Base-by-base conservation (phyloP, 2,888 invertebrate genomes). In the Acrocera orbiculus region DNA sequence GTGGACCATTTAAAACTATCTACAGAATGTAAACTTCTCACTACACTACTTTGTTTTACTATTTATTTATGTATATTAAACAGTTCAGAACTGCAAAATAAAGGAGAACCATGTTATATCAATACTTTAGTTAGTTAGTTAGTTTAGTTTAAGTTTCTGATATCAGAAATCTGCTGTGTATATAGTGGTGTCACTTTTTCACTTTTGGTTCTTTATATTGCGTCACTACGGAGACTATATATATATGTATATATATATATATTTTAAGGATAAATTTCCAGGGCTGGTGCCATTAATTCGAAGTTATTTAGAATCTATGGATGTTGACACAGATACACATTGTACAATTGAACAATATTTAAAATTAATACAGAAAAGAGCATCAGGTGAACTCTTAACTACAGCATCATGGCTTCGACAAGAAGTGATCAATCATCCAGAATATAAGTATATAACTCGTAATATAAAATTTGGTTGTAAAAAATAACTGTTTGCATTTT, bases 301-400 rank as follows among this genome's bases (percentile, higher is more conserved):
- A 55, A 86, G 82, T 48, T 98, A 92, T 62, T 66, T 98, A 47
- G 80, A 81, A 44, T 83, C 82, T 39, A 87, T 95, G 75, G 95
- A 98, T 58, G 85, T 95, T 31, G 98, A 98, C 63, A 90, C 93
- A 3, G 96, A 96, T 60, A 96, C 95, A 25, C 85, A 89, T 58
- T 96, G 96, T 63, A 90, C 92, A 7, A 83, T 98, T 50, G 83
- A 86, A 58, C 87, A 93, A 62, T 98, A 98, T 64, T 70, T 98
- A 42, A 85, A 81, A 52, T 73, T 95, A 40, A 93, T 98, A 53
- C 79, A 81, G 54, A 70, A 75, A 36, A 69, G 86, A 48, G 86
- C 89, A 5, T 72, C 80, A 46, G 95, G 95, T 17, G 82, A 89
- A 55, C 71, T 93, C 34, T 66, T 76, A 52, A 99, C 98, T 33